phyloP scores from a whole-genome alignment of 1,140 invertebrate species.

The Drosophila guanche region DNA sequence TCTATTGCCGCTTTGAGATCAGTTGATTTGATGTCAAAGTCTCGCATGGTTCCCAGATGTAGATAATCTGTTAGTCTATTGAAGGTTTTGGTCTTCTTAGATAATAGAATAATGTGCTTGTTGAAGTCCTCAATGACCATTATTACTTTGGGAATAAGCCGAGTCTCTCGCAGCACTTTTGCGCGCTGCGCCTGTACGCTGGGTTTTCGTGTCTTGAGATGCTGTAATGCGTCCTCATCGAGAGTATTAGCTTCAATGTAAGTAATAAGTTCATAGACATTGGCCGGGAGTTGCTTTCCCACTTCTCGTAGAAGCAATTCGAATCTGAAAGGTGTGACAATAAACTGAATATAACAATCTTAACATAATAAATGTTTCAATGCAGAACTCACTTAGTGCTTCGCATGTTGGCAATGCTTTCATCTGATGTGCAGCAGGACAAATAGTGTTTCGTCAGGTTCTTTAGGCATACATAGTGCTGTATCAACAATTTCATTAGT shows the following conservation, averaged over 20 bases:
- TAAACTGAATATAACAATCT: neutral
- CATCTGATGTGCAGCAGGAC: conserved; percentile 33
- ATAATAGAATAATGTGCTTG: conserved; percentile 85
- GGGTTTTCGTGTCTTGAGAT: conserved; percentile 62
- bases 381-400: conserved; percentile 62
- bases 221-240: conserved; percentile 57
- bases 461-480: conserved; percentile 72
- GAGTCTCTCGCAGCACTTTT: conserved; percentile 86
- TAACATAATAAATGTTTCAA: neutral
- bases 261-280: conserved; percentile 85
- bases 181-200: conserved; percentile 82
- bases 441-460: conserved; percentile 75
- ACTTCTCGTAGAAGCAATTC: conserved; percentile 85
- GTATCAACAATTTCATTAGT: conserved; percentile 68
- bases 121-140: conserved; percentile 86
- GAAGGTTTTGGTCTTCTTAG: conserved; percentile 86
- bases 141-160: conserved; percentile 85
- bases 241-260: conserved; percentile 85
- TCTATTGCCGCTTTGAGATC: conserved; percentile 84
- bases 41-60: conserved; percentile 85
- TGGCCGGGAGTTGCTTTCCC: conserved; percentile 85
- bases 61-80: conserved; percentile 85
- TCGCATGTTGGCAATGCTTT: conserved; percentile 25
- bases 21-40: conserved; percentile 85
- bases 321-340: conserved; percentile 83